Conservation (phyloP, 2,888 invertebrate species). For the Caenorhabditis imperialis region DNA sequence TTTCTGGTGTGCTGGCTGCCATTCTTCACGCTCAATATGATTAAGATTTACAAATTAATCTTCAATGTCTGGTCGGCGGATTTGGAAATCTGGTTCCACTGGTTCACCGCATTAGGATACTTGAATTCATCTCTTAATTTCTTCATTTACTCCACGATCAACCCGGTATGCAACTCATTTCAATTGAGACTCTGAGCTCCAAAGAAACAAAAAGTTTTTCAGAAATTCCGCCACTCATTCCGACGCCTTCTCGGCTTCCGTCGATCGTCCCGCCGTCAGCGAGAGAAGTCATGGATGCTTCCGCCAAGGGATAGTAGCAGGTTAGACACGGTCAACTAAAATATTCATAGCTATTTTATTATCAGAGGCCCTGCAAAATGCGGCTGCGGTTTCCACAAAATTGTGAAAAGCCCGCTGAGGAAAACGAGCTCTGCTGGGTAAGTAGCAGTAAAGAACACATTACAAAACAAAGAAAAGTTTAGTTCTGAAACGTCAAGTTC, state of each 20-base stretch:
- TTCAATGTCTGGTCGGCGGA: slow-evolving; percentile 69
- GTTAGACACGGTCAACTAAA: slow-evolving; percentile 10
- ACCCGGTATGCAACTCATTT: slow-evolving; percentile 67
- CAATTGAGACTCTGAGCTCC: background rate
- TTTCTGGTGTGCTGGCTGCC: slow-evolving; percentile 81
- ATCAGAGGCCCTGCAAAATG: slow-evolving; percentile 65
- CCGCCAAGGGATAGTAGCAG: slow-evolving; percentile 64
- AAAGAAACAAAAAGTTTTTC: slow-evolving; percentile 15
- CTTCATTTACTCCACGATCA: slow-evolving; percentile 80
- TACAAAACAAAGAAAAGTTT: slow-evolving; percentile 16
- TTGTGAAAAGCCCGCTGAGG: slow-evolving; percentile 63
- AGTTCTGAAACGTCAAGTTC: slow-evolving; percentile 53
- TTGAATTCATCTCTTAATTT: slow-evolving; percentile 80
- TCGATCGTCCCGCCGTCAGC: slow-evolving; percentile 60
- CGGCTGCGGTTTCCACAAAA: slow-evolving; percentile 71
- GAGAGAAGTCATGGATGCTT: slow-evolving; percentile 75
- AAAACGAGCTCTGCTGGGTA: slow-evolving; percentile 63
- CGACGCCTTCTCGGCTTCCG: slow-evolving; percentile 73
- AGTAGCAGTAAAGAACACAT: slow-evolving; percentile 16
- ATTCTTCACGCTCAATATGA: slow-evolving; percentile 80
- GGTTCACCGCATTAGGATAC: slow-evolving; percentile 79
- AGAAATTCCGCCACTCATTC: slow-evolving; percentile 77
- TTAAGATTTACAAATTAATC: slow-evolving; percentile 76
- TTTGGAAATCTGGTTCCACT: slow-evolving; percentile 64
- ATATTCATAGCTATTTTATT: background rate